phyloP scores from a whole-genome alignment of 2,888 invertebrate genomes.

The Epirrhoe tristata region DNA sequence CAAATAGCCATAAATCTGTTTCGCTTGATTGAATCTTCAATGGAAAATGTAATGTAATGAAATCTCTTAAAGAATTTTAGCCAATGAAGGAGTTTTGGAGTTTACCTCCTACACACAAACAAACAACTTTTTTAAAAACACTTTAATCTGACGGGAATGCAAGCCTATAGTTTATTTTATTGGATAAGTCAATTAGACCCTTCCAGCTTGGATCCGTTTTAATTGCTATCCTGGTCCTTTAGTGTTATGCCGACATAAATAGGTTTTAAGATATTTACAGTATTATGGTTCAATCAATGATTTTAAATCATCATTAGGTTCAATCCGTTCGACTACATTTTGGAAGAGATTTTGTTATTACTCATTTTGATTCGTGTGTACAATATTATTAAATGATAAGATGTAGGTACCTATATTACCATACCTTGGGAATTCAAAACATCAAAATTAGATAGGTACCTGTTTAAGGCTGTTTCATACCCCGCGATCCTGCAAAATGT shows the following conservation, averaged over 20 bases:
- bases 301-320: too few relatives aligned
- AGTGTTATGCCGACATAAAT: conserved; percentile 17
- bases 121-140: not conserved
- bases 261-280: not conserved
- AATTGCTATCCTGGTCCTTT: conserved; percentile 51
- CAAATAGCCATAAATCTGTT: not conserved
- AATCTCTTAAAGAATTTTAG: not conserved
- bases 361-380: too few relatives aligned
- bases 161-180: conserved; percentile 47
- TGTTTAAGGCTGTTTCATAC: too few relatives aligned
- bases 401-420: too few relatives aligned
- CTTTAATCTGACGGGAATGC: conserved; percentile 37
- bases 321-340: not conserved
- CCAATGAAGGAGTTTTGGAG: not conserved
- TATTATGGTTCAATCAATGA: not conserved
- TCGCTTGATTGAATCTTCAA: not conserved
- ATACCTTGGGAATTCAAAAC: too few relatives aligned
- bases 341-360: too few relatives aligned
- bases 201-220: conserved; percentile 55
- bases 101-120: too few relatives aligned
- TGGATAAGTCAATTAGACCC: conserved; percentile 61
- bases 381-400: too few relatives aligned
- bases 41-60: not conserved
- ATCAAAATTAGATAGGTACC: too few relatives aligned
- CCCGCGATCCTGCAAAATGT: too few relatives aligned